A percentile compares a stretch with the other conserved stretches of the same genome.
phyloP scores from a whole-genome alignment of 2,113 vertebrate genomes.

The Pandion haliaetus region DNA sequence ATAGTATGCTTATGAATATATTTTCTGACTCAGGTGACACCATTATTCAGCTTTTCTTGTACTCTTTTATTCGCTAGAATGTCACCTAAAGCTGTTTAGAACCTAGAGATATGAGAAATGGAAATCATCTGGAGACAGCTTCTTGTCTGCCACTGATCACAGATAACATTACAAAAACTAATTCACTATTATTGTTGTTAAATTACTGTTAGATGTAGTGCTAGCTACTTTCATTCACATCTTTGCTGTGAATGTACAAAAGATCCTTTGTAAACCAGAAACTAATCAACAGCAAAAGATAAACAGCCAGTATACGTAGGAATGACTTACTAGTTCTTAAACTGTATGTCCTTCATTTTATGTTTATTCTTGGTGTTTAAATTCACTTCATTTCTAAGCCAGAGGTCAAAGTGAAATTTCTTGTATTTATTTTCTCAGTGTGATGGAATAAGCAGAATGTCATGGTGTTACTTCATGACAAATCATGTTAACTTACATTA shows the following conservation, averaged over 20 bases:
- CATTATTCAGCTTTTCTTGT: not conserved
- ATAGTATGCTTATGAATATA: not conserved
- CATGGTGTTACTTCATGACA: not conserved
- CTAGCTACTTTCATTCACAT: not conserved
- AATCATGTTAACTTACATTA: not conserved
- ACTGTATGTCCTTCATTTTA: not conserved
- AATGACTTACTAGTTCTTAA: not conserved
- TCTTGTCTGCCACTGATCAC: not conserved
- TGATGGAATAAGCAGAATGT: not conserved
- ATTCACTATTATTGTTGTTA: not conserved
- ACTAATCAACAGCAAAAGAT: not conserved
- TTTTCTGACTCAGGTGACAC: not conserved
- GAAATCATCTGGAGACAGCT: not conserved
- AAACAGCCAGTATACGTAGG: not conserved
- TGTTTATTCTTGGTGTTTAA: constrained; percentile 38
- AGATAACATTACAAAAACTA: not conserved
- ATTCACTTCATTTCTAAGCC: not conserved
- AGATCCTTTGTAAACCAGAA: not conserved
- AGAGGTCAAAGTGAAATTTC: constrained; percentile 1
- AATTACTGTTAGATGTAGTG: not conserved
- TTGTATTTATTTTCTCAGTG: constrained; percentile 30
- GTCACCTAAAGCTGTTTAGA: not conserved
- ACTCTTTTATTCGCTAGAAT: not conserved
- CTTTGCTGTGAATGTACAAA: not conserved
- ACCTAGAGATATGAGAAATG: not conserved